Conservation (phyloP, 2,113 vertebrate genomes). For the Setophaga kirtlandii region DNA sequence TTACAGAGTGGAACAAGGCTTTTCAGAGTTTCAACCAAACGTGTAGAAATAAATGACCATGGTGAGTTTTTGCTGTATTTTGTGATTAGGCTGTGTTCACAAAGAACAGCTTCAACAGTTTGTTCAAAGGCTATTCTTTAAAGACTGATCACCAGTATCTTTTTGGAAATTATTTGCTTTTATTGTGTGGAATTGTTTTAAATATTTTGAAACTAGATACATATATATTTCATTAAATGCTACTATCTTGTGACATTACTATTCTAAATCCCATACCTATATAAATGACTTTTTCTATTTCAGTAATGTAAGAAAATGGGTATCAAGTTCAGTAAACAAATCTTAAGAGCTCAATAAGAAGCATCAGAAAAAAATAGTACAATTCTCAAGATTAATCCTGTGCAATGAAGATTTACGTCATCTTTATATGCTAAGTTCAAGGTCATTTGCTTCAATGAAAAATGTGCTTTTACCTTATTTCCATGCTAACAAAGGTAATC, state of each 20-base stretch:
- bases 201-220: neutral
- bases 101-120: neutral
- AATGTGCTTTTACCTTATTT: neutral
- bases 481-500: neutral
- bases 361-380: neutral
- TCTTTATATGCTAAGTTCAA: neutral
- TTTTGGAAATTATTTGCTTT: neutral
- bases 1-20: neutral
- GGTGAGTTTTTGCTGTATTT: neutral
- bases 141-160: neutral
- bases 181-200: neutral
- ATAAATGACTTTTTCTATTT: neutral
- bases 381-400: neutral
- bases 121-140: neutral
- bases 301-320: neutral
- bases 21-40: neutral
- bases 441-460: conserved; percentile 1
- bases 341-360: neutral
- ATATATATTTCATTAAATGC: neutral
- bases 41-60: neutral
- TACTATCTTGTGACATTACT: neutral
- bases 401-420: conserved; percentile 12
- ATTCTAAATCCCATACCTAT: neutral
- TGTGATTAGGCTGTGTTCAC: neutral
- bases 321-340: neutral